These are phyloP conservation scores for Oxyura jamaicensis DNA, from an alignment of 2,113 vertebrate species.

Conservation along the genomic window DNA sequence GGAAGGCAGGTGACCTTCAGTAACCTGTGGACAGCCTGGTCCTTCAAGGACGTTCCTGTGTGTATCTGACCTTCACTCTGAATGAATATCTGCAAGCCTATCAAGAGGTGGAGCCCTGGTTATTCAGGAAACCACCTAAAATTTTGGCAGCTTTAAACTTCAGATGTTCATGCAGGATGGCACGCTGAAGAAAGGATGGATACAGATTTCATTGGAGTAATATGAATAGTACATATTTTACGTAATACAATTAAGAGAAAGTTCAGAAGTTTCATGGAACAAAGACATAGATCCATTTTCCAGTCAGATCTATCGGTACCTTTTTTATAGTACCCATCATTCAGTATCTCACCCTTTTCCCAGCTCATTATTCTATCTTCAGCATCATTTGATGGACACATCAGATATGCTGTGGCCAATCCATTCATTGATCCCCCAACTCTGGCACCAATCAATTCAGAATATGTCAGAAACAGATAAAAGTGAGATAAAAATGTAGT, in stretches of 20 bases:
- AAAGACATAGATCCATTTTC: background rate
- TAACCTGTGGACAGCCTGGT: background rate
- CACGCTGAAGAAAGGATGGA: background rate
- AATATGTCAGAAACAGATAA: background rate
- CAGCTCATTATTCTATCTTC: background rate
- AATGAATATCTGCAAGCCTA: background rate
- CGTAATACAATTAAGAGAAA: background rate
- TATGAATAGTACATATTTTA: background rate
- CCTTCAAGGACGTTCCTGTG: background rate
- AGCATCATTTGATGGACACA: background rate
- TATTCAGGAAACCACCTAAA: background rate
- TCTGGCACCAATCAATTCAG: background rate
- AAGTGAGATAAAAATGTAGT: background rate
- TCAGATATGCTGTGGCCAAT: background rate
- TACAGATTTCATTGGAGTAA: background rate
- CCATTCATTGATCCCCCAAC: background rate
- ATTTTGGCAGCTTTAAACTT: background rate
- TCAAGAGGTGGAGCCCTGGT: background rate
- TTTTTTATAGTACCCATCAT: background rate
- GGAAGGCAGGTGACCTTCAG: background rate
- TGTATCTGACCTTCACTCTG: background rate
- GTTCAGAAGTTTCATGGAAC: background rate
- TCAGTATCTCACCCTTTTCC: background rate
- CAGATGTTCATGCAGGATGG: background rate
- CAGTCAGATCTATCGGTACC: background rate